Conservation (phyloP, 2,888 invertebrate genomes). For the Troides aeacus region DNA sequence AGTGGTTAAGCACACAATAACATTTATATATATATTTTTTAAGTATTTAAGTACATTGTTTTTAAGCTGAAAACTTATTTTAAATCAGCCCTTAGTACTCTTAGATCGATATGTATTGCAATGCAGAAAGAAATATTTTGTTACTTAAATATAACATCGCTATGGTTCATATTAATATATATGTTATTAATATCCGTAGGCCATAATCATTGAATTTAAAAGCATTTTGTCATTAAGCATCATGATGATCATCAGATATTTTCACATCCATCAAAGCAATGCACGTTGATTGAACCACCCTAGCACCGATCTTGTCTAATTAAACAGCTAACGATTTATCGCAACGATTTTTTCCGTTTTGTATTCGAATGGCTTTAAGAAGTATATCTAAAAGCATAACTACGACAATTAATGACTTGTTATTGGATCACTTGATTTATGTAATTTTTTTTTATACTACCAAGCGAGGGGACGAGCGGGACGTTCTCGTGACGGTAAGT, state of each 20-base stretch:
- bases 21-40: no score
- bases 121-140: no score
- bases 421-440: background rate
- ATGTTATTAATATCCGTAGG: background rate
- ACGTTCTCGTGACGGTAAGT: no score
- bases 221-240: background rate
- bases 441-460: no score
- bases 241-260: background rate
- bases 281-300: background rate
- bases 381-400: background rate
- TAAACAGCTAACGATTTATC: background rate
- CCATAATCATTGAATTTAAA: background rate
- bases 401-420: background rate
- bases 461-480: no score
- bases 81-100: no score
- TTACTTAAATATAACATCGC: no score
- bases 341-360: slow-evolving; percentile 22
- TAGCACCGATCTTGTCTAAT: background rate
- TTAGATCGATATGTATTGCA: no score
- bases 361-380: background rate
- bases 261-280: background rate
- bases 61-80: no score
- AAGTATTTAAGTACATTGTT: no score
- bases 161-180: no score
- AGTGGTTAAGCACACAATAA: no score